Evolutionary conservation across 2,888 invertebrate genomes (phyloP), one percentile per base, ranked within the genome.

Genomic region (Sinotaia quadrata): DNA sequence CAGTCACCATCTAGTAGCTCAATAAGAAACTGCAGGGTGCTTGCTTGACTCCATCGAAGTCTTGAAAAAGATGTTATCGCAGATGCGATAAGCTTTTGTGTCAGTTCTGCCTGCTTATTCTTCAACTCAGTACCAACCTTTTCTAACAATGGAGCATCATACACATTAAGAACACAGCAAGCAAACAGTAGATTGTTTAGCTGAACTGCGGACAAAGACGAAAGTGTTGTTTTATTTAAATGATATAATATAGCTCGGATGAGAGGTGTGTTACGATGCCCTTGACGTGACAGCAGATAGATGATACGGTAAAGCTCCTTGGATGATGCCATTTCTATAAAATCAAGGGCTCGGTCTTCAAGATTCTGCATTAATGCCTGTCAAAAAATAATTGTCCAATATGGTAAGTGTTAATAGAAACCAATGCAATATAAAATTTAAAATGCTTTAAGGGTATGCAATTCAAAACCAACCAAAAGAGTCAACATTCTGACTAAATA

Each of bases 231-330:
- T 51, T 71, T 71, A 44, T 72, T 73, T 18, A 75, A 56, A 44
- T 75, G 72, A 44, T 75, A 73, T 15, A 59, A 41, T 18, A 69
- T 21, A 36, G 72, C 73, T 10, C 75, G 62, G 29, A 75, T 68
- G 47, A 75, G 57, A 18, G 75, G 71, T 1, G 71, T 69, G 58
- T 75, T 75, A 29, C 75, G 70, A 24, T 67, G 68, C 3, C 58
- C 12, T 52, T 65, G 68, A 27, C 61, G 68, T 18, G 75, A 66
- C 34, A 75, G 54, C n/a, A 72, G 44, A 58, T 73, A 75, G 7
- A 71, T 33, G 34, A 75, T 67, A 41, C 69, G 70, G 49, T 73
- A 71, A 21, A 75, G 54, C 37, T 75, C 68, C 44, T 75, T 75
- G n/a, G 63, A 36, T 2, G 44, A 27, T 68, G 73, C 73, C 12